Percentiles rank a stretch among this genome's conserved stretches.
These are phyloP conservation scores for Calycopis cecrops DNA, from an alignment of 1,140 invertebrate genomes.

Conservation along the genomic window DNA sequence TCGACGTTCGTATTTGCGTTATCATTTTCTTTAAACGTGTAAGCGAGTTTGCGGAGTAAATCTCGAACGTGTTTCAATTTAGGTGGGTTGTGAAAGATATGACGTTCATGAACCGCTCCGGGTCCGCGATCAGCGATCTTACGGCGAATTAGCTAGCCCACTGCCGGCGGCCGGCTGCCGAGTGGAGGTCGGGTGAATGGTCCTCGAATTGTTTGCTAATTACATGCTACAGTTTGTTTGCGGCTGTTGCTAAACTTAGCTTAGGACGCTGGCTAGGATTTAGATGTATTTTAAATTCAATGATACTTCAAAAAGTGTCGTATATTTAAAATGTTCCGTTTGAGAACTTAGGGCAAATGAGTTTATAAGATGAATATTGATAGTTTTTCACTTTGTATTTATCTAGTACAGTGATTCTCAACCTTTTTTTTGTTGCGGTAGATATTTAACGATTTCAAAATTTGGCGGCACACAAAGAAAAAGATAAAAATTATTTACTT, in stretches of 20 bases:
- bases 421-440: too few species aligned
- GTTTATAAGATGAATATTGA: too few species aligned
- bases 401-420: too few species aligned
- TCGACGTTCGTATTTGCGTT: slow-evolving; percentile 3
- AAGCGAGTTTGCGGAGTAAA: slow-evolving; percentile 16
- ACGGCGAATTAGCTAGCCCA: slow-evolving; percentile 24
- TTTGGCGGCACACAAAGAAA: too few species aligned
- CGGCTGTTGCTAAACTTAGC: slow-evolving; percentile 16
- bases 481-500: too few species aligned
- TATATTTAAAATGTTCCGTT: too few species aligned
- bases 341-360: too few species aligned
- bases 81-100: slow-evolving; percentile 31
- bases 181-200: slow-evolving; percentile 31
- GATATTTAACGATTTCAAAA: too few species aligned
- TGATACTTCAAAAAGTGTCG: too few species aligned
- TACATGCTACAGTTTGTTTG: slow-evolving; percentile 24
- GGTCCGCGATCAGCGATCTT: slow-evolving; percentile 23
- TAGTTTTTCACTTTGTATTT: too few species aligned
- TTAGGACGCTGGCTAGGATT: too few species aligned
- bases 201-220: slow-evolving; percentile 32
- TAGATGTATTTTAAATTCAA: too few species aligned
- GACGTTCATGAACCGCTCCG: slow-evolving; percentile 23
- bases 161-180: slow-evolving; percentile 12
- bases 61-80: slow-evolving; percentile 24
- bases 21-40: slow-evolving; percentile 18